Percentiles rank a stretch among this genome's conserved stretches.
Conservation (phyloP, 2,797 vertebrate species). For the Gorsachius magnificus region DNA sequence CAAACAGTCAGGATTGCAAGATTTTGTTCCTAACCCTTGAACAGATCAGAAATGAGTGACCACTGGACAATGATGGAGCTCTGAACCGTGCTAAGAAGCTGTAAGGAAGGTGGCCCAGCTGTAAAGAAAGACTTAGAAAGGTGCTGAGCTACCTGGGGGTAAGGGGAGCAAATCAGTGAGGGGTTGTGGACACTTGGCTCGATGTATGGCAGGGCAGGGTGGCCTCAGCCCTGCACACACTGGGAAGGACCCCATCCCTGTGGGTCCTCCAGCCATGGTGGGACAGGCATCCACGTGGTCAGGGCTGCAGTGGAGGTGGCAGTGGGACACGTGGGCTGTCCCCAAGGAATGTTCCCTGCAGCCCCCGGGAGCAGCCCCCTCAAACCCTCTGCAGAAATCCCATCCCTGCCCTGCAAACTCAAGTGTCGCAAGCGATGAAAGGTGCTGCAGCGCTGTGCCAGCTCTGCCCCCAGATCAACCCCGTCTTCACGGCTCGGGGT, state of each 20-base stretch:
- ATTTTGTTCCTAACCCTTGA: background rate
- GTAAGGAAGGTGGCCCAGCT: background rate
- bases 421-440: fast-evolving
- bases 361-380: background rate
- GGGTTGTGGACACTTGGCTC: background rate
- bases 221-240: background rate
- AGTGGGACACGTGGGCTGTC: background rate
- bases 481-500: background rate
- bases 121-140: background rate
- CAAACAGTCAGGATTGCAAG: background rate
- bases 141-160: background rate
- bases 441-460: fast-evolving
- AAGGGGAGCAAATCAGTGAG: background rate
- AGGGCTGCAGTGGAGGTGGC: background rate
- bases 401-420: background rate
- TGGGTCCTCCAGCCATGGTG: fast-evolving
- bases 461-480: background rate
- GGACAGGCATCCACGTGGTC: fast-evolving
- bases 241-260: fast-evolving
- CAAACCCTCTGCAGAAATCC: background rate
- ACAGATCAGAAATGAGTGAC: background rate
- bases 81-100: background rate
- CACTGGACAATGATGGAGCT: background rate
- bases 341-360: background rate
- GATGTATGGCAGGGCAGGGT: background rate